Evolutionary conservation across 2,113 vertebrate species (phyloP), one percentile per base, ranked within the genome.

Genomic region (Centropristis striata): DNA sequence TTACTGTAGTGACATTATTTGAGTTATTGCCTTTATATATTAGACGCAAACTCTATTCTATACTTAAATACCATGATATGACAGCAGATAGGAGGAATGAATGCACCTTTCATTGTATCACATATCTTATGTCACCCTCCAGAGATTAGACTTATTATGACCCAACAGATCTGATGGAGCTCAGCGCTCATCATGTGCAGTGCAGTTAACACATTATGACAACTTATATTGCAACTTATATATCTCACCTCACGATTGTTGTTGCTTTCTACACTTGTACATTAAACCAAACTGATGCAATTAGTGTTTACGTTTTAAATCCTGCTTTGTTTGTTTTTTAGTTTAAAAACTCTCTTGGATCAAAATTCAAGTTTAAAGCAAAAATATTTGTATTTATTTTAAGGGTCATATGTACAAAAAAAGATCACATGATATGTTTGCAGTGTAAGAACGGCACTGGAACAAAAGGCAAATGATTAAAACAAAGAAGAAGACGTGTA

Each of bases 21-120:
- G 4, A 4, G 32, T 27, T 20, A 0, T 27, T 47, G 27, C 1
- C 2, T 2, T n/a, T n/a, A n/a, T n/a, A n/a, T n/a, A n/a, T n/a
- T n/a, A 23, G 36, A 44, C 5, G 5, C 1, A 50, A n/a, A 21
- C 37, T 53, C 20, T 47, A 18, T 71, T 37, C 8, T 32, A 32
- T 32, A 15, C 13, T 10, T 36, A 58, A 36, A 57, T 36, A 46
- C 8, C 6, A 11, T 23, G 13, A 53, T 28, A 32, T 41, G 44
- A 21, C 32, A 51, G 23, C 46, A 41, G 27, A 13, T 46, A 3
- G 32, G n/a, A 5, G 4, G 15, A 39, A 15, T 63, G 18, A 53
- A 64, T 44, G 8, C 49, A 28, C 13, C 2, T 51, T 27, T 51
- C 3, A 28, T 10, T 27, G 16, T n/a, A 15, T 20, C 20, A 25